Base-by-base conservation (phyloP, 1,140 invertebrate genomes). In the Phenacoccus solenopsis region DNA sequence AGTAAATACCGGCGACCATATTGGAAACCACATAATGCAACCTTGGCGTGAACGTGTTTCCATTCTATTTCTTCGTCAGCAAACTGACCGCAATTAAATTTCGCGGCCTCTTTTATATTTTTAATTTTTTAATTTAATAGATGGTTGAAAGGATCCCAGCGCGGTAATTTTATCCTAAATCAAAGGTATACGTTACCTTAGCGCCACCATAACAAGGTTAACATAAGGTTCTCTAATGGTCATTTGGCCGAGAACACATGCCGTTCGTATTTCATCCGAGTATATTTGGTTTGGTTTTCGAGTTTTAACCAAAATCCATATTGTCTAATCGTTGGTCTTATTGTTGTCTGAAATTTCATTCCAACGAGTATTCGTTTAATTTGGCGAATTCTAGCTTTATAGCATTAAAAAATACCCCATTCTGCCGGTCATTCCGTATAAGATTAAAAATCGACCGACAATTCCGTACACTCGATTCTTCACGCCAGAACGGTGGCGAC, bases 61-160 rank as follows among this genome's bases (percentile, higher is more conserved):
- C 38, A 49, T 49, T 49, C 20, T 49, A n/a, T n/a, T n/a, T n/a
- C n/a, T n/a, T n/a, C n/a, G n/a, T n/a, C n/a, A n/a, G 13, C 38
- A 49, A 49, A 49, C 38, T 49, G 38, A 49, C 38, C 38, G 38
- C 38, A 49, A 49, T 49, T 49, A 49, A 49, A 49, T 49, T 49
- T 4, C 38, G 38, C 38, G 38, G 38, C 20, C 13, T 49, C 38
- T 49, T 49, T 49, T 49, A 49, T 49, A 49, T 49, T 49, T n/a
- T n/a, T 49, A 49, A 49, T 49, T 49, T 49, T 49, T 49, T 49
- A 49, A 49, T 49, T 49, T 49, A 49, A 49, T 49, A 49, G n/a
- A n/a, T n/a, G n/a, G 30, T n/a, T n/a, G 38, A 49, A 49, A 49
- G 20, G 38, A n/a, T 49, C 13, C 16, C 20, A 10, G 38, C 20